Base-by-base conservation (phyloP, 2,113 vertebrate genomes). In the Lates calcarifer region DNA sequence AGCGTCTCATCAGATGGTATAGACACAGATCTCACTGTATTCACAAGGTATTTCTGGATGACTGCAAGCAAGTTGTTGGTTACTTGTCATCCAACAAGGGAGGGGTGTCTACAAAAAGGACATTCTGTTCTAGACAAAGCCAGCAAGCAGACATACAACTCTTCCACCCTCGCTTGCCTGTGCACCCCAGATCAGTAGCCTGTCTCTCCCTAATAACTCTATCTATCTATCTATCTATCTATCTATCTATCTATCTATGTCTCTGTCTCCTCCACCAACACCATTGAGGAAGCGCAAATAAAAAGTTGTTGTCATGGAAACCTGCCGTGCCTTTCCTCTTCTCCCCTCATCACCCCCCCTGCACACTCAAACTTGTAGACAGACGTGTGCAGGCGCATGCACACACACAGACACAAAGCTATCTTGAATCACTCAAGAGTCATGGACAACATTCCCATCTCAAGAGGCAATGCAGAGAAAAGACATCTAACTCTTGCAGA, bases 271-370 rank as follows among this genome's bases (percentile, higher is more conserved):
- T 84, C 79, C 77, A 87, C 84, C 86, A 89, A 90, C 78, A 43
- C 84, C 86, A 87, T 72, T 87, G 80, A 92, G 81, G 83, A 93
- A 92, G 90, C 43, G 47, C 82, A 89, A 90, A 94, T 88, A 83
- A 92, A 93, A 93, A 90, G 89, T 87, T 79, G 93, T 94, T 89
- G 93, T 92, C 93, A 94, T 94, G 92, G 94, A 88, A 94, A 94
- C 93, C 45, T 79, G 64, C 82, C 43, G 39, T 92, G 87, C 86
- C 88, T 91, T 77, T 89, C 88, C 89, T 85, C 71, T 84, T 83
- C 78, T 82, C 79, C 87, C 82, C 83, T 84, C 60, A 77, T 80
- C 81, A 68, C 67, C 79, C 81, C 74, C 63, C 55, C 68, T 51
- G 39, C 82, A 82, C 76, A 82, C 74, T 74, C 43, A 86, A 84